Percentiles rank a stretch among this genome's conserved stretches.
Conservation (phyloP, 92 coral and sea anemone genomes). For the Porites lobata region DNA sequence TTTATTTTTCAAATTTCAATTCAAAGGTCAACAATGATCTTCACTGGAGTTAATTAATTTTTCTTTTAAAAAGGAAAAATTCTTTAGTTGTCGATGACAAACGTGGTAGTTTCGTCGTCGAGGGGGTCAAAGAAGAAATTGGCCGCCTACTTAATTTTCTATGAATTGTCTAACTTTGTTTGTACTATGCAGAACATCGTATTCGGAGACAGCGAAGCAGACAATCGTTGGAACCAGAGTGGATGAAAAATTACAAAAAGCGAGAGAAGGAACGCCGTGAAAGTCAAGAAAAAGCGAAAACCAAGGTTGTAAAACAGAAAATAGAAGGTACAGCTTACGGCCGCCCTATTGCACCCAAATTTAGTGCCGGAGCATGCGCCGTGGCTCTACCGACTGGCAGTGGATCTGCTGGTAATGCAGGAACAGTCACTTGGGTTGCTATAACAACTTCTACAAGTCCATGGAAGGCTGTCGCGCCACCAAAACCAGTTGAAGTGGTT, state of each 20-base stretch:
- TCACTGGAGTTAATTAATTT: no score
- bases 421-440: constrained; percentile 41
- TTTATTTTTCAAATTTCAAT: no score
- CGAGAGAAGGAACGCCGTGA: constrained; percentile 40
- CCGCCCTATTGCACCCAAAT: constrained; percentile 47
- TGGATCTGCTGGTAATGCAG: constrained; percentile 10
- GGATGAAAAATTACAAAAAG: constrained; percentile 57
- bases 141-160: no score
- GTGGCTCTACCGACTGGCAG: constrained; percentile 24
- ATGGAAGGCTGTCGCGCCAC: constrained; percentile 27
- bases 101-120: no score
- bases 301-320: neutral
- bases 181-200: constrained; percentile 1
- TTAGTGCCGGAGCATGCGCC: constrained; percentile 6
- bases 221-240: constrained; percentile 52
- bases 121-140: no score
- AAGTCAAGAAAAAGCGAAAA: constrained; percentile 23
- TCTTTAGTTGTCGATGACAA: no score
- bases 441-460: constrained; percentile 24
- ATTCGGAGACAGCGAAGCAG: constrained; percentile 27
- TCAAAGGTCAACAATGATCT: no score
- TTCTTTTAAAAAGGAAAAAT: no score
- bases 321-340: constrained; percentile 26
- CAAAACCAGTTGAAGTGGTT: constrained; percentile 1
- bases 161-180: neutral